Evolutionary conservation across 2,888 invertebrate genomes (phyloP), one percentile per base, ranked within the genome.

Genomic region (Apotomis betuletana): DNA sequence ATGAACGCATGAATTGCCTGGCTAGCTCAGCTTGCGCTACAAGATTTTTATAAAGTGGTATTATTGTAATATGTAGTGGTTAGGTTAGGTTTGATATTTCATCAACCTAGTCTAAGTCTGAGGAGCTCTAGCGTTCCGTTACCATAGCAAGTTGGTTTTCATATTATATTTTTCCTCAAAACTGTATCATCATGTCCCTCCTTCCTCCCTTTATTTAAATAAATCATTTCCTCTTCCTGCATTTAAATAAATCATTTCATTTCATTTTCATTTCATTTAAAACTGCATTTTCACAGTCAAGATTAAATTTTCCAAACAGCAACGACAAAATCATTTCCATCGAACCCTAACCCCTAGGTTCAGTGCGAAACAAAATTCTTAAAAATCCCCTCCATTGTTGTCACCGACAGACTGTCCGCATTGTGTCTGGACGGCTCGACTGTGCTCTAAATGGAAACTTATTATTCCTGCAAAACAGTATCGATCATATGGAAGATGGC

Each of bases 381-480:
- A 59, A 72, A 72, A 72, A 71, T 44, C 61, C 67, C 44, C 8
- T 36, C 72, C 5, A 72, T 72, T 72, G 72, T 72, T 72, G 72
- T 72, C 72, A 72, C 36, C 52, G 15, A 46, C 72, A 72, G 72
- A 57, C 71, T 67, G 61, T 67, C 71, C 67, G 36, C 36, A 36
- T 67, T 65, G 64, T 64, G 4, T 27, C 15, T 46, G 68, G 59
- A 60, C 44, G 44, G 68, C 58, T 38, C 52, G 44, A 41, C 59
- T 41, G 52, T 27, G 61, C 68, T 69, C 55, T 69, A 69, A 69
- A 69, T 69, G 58, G 61, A 69, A 69, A 69, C 68, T 61, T 69
- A 69, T 68, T 68, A 68, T 69, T 61, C 68, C 52, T 58, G 49
- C 67, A 54, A 52, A 69, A 69, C 60, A 69, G 58, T 44, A 65